phyloP scores from a whole-genome alignment of 2,888 invertebrate species.

The Ecliptopera silaceata region DNA sequence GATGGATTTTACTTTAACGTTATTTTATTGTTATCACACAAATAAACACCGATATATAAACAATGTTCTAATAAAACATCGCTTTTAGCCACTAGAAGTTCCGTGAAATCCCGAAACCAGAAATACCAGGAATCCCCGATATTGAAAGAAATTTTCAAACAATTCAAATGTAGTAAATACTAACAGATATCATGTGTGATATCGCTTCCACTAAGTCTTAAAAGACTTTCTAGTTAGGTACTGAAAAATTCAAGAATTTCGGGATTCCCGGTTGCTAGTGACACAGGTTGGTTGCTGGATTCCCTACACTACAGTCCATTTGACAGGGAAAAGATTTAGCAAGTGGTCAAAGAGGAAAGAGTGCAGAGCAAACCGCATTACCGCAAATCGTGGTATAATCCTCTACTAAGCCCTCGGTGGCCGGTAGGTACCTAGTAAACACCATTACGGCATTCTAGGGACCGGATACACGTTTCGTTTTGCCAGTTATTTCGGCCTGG shows the following conservation, averaged over 20 bases:
- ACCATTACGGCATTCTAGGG: conserved; percentile 48
- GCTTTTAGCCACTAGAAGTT: no score
- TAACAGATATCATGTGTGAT: no score
- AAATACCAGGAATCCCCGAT: no score
- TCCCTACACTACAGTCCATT: conserved; percentile 41
- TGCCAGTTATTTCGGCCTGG: conserved; percentile 66
- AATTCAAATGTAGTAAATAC: no score
- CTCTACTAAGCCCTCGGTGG: conserved; percentile 52
- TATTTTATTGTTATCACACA: neutral
- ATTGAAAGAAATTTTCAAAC: no score
- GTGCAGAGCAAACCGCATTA: conserved; percentile 60
- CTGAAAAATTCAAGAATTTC: no score
- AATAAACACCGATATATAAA: neutral
- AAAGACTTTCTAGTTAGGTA: no score
- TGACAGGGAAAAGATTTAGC: conserved; percentile 63
- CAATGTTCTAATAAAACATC: no score
- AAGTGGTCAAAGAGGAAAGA: conserved; percentile 60
- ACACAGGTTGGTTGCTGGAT: no score
- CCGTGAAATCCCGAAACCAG: no score
- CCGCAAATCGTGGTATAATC: conserved; percentile 68
- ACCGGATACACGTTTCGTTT: conserved; percentile 67
- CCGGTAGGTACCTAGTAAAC: conserved; percentile 46
- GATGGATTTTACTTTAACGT: neutral
- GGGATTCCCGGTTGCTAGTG: no score
- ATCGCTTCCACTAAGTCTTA: no score